Evolutionary conservation across 2,888 invertebrate species (phyloP), one percentile per base, ranked within the genome.

Genomic region (Brachypterus glaber): DNA sequence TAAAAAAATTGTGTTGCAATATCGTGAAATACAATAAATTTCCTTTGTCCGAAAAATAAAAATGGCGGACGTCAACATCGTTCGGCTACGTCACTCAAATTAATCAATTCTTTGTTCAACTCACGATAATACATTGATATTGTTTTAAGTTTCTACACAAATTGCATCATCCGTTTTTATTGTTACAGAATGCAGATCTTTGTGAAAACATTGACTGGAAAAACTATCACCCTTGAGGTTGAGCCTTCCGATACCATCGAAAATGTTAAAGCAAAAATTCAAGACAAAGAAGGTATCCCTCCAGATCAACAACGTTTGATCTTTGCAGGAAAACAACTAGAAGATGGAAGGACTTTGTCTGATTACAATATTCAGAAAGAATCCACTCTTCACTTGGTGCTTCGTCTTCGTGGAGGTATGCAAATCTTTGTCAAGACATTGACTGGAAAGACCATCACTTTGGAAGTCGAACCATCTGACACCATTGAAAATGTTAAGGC

Each of bases 121-220:
- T n/a, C n/a, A n/a, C n/a, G n/a, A n/a, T n/a, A n/a, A n/a, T n/a
- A n/a, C n/a, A n/a, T n/a, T n/a, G n/a, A n/a, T n/a, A n/a, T n/a
- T n/a, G n/a, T n/a, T n/a, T n/a, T n/a, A n/a, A n/a, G n/a, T n/a
- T n/a, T n/a, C n/a, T n/a, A n/a, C n/a, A n/a, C n/a, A n/a, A n/a
- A n/a, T n/a, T n/a, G n/a, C n/a, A n/a, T n/a, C n/a, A n/a, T n/a
- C n/a, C n/a, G n/a, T n/a, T n/a, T n/a, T n/a, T n/a, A n/a, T n/a
- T n/a, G n/a, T n/a, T n/a, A n/a, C n/a, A n/a, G 90, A 69, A 93
- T 96, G 91, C 93, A 95, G 78, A 93, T 95, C 68, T 95, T 91
- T 67, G 90, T 91, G 45, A 91, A 91, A 68, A 91, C 90, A 62
- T 76, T 90, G 41, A 90, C 89, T 66, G 90, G 90, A 57, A 91